Evolutionary conservation across 1,140 invertebrate species (phyloP).

Genomic region (Bombus polaris): DNA sequence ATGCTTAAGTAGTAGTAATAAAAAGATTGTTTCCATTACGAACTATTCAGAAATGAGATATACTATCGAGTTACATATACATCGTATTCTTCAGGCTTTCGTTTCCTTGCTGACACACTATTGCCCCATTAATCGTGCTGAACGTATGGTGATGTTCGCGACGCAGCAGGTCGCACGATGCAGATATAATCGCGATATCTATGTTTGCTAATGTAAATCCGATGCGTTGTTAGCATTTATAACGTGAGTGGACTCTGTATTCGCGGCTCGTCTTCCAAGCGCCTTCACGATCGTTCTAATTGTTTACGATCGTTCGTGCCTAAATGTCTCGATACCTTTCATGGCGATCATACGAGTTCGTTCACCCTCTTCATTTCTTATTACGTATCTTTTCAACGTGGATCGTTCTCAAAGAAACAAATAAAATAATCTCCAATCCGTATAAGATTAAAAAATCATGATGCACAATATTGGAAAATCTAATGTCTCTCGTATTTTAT

Average conservation of each 20-base stretch:
- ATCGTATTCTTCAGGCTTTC: constrained; percentile 26
- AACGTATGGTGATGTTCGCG: constrained; percentile 43
- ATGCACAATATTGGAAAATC: too few species aligned
- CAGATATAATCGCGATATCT: constrained; percentile 60
- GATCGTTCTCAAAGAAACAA: neutral
- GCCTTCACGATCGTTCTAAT: constrained; percentile 28
- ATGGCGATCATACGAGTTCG: neutral
- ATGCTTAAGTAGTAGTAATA: neutral
- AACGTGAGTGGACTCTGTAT: constrained; percentile 30
- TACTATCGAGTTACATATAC: neutral
- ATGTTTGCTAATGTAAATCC: constrained; percentile 59
- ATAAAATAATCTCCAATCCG: neutral
- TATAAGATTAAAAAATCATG: too few species aligned
- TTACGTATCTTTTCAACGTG: neutral
- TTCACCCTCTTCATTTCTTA: neutral
- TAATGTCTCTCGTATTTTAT: too few species aligned
- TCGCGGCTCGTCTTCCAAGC: constrained; percentile 18
- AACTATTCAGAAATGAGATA: neutral
- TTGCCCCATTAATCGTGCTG: constrained; percentile 55
- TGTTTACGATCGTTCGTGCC: constrained; percentile 38
- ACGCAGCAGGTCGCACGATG: constrained; percentile 53
- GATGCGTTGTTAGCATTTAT: constrained; percentile 56
- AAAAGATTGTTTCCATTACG: neutral
- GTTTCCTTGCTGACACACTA: constrained; percentile 42
- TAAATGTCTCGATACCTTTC: neutral